phyloP scores from a whole-genome alignment of 2,113 vertebrate genomes.

The Poeciliopsis occidentalis region DNA sequence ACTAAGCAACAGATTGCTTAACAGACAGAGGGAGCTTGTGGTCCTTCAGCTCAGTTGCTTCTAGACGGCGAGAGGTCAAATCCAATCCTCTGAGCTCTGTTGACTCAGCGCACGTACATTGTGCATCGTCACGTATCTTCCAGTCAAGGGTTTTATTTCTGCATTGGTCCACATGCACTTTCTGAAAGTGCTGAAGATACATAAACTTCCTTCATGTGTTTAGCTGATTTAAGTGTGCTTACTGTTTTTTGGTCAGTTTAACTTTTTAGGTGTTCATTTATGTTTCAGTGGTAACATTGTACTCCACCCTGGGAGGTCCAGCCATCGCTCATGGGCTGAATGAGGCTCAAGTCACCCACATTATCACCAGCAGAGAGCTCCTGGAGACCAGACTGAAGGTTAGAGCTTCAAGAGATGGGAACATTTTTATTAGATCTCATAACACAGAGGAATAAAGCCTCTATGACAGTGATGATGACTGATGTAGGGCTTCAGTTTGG shows the following conservation, averaged over 20 bases:
- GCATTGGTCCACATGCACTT: too few species aligned
- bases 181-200: background rate
- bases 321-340: constrained; percentile 92
- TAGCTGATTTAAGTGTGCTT: background rate
- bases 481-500: background rate
- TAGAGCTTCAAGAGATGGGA: constrained; percentile 16
- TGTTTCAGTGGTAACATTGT: constrained; percentile 91
- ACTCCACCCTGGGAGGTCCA: constrained; percentile 91
- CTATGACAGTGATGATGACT: background rate
- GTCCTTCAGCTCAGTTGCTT: constrained; percentile 27
- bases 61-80: constrained; percentile 18
- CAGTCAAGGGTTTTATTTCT: too few species aligned
- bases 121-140: constrained; percentile 6
- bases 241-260: background rate
- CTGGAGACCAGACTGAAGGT: constrained; percentile 94
- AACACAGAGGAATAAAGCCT: background rate
- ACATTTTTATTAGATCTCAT: background rate
- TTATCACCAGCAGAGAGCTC: constrained; percentile 93
- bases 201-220: background rate
- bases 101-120: constrained; percentile 30
- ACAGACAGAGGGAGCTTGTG: constrained; percentile 17
- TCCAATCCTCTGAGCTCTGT: constrained; percentile 8
- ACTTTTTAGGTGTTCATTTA: background rate
- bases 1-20: constrained; percentile 25
- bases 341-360: constrained; percentile 91